Evolutionary conservation across 2,797 vertebrate genomes (phyloP).

Genomic region (Channallabes apus): DNA sequence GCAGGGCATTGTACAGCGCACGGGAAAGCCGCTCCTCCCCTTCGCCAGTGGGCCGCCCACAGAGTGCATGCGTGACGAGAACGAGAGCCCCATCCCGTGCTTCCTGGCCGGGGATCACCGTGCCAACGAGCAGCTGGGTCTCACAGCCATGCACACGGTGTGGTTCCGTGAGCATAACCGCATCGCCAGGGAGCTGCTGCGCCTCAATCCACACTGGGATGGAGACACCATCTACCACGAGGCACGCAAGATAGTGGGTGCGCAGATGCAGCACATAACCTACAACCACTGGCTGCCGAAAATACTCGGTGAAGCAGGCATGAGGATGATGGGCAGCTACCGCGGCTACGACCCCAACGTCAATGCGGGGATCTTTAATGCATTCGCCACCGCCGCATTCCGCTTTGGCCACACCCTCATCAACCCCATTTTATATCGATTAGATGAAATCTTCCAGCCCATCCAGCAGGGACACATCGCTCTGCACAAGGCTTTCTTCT

Average conservation of each 20-base stretch:
- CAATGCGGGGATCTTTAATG: conserved; percentile 88
- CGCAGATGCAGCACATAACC: conserved; percentile 97
- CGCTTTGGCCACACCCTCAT: conserved; percentile 97
- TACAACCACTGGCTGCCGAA: conserved; percentile 97
- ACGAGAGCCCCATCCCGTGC: conserved; percentile 96
- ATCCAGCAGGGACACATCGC: conserved; percentile 90
- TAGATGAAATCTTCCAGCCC: conserved; percentile 89
- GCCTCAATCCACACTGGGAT: conserved; percentile 96
- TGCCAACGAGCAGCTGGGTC: conserved; percentile 92
- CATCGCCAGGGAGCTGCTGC: conserved; percentile 86
- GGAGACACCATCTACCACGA: conserved; percentile 97
- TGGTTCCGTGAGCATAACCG: conserved; percentile 99
- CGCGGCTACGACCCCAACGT: conserved; percentile 87
- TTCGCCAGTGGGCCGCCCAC: conserved; percentile 95
- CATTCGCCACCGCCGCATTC: conserved; percentile 96
- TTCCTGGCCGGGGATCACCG: conserved; percentile 96
- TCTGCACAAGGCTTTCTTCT: conserved; percentile 97
- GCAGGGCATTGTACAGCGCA: conserved; percentile 93
- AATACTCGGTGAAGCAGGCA: conserved; percentile 90
- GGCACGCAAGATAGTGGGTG: conserved; percentile 93
- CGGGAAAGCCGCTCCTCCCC: conserved; percentile 92
- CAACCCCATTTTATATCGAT: conserved; percentile 90
- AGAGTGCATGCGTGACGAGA: conserved; percentile 96
- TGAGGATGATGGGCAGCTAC: conserved; percentile 88
- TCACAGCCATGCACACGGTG: conserved; percentile 95